Conservation (phyloP, 2,888 invertebrate genomes). For the Mactromeris polynyma region DNA sequence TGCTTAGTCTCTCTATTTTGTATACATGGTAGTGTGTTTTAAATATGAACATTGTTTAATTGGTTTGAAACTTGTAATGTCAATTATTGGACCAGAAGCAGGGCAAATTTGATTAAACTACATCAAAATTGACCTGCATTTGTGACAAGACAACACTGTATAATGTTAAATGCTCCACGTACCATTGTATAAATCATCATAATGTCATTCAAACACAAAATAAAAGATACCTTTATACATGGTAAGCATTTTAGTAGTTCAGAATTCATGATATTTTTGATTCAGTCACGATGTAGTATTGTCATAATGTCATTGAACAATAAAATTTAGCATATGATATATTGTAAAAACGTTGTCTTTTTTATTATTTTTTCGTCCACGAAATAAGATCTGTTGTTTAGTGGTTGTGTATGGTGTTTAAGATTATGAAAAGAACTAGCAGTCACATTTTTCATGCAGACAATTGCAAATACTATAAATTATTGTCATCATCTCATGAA, state of each 20-base stretch:
- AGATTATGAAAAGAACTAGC: no score
- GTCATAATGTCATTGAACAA: slow-evolving; percentile 61
- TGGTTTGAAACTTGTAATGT: not conserved
- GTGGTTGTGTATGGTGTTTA: no score
- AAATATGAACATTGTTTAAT: not conserved
- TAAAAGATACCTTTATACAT: not conserved
- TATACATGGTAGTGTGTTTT: not conserved
- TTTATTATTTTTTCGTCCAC: not conserved
- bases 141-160: not conserved
- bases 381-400: no score
- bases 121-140: not conserved
- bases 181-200: slow-evolving; percentile 11
- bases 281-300: slow-evolving; percentile 49
- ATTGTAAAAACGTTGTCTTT: slow-evolving; percentile 28
- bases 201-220: not conserved
- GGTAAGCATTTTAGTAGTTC: slow-evolving; percentile 24
- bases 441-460: no score
- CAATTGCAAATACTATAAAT: no score
- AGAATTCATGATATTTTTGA: slow-evolving; percentile 57
- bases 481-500: no score
- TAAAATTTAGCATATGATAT: slow-evolving; percentile 64
- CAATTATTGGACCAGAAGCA: not conserved
- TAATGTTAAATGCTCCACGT: not conserved
- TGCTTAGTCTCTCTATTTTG: not conserved
- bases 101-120: not conserved